phyloP scores from a whole-genome alignment of 2,888 invertebrate species.

The Ophioninae sp. region DNA sequence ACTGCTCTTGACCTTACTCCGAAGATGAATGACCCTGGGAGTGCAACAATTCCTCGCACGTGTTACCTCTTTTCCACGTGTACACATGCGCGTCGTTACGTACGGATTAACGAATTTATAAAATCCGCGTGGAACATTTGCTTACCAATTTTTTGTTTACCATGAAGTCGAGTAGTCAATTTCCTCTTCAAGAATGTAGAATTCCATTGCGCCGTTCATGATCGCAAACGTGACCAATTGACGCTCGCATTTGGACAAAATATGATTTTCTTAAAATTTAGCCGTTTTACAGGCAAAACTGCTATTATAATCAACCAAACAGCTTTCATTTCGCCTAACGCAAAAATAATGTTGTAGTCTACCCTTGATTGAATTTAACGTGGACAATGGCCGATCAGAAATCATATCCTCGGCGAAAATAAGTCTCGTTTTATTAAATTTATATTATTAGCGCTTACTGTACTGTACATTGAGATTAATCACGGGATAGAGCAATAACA shows the following conservation, averaged over 20 bases:
- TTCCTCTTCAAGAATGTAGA: not conserved
- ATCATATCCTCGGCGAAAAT: not conserved
- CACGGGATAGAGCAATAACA: slow-evolving; percentile 23
- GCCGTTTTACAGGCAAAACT: not conserved
- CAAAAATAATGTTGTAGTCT: not conserved
- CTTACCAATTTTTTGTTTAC: not conserved
- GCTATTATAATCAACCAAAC: not conserved
- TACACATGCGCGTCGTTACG: not conserved
- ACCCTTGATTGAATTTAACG: not conserved
- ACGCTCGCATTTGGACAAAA: no score
- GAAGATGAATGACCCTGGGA: not conserved
- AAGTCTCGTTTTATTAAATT: not conserved
- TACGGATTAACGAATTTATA: not conserved
- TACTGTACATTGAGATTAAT: slow-evolving; percentile 21
- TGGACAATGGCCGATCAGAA: not conserved
- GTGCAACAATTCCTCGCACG: not conserved
- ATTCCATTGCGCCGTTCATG: not conserved
- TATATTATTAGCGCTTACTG: slow-evolving; percentile 6
- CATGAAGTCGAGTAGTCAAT: not conserved
- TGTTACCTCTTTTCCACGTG: not conserved
- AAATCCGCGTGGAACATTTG: not conserved
- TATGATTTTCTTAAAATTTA: no score
- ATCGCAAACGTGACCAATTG: no score
- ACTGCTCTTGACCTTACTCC: not conserved
- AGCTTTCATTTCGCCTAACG: not conserved